phyloP scores from a whole-genome alignment of 2,888 invertebrate species.

The Metalampra italica region DNA sequence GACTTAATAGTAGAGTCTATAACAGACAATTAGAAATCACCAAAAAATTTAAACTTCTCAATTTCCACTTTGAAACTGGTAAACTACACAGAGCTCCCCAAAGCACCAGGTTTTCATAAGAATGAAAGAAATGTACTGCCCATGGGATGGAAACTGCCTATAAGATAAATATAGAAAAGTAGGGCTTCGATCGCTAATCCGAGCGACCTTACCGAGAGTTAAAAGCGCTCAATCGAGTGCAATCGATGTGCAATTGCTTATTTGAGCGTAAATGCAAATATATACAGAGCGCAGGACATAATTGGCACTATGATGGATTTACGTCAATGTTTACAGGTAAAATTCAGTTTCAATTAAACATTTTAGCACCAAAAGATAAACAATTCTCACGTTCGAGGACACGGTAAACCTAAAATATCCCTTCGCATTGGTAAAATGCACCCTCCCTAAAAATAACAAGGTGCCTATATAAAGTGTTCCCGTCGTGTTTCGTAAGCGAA shows the following conservation, averaged over 20 bases:
- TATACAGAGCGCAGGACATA: constrained; percentile 7
- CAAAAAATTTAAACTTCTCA: no score
- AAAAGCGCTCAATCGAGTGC: constrained; percentile 60
- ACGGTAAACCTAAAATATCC: constrained; percentile 59
- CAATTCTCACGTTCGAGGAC: background rate
- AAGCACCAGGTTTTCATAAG: background rate
- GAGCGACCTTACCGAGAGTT: constrained; percentile 53
- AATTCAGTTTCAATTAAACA: background rate
- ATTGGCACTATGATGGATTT: background rate
- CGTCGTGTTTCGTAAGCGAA: constrained; percentile 9
- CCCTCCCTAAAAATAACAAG: constrained; percentile 75
- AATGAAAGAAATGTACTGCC: background rate
- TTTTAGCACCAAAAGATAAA: background rate
- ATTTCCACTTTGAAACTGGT: no score
- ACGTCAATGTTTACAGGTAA: background rate
- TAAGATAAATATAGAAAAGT: constrained; percentile 50
- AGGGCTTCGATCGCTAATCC: constrained; percentile 34
- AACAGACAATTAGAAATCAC: no score
- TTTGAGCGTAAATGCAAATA: constrained; percentile 36
- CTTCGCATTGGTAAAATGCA: constrained; percentile 71
- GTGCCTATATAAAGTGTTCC: constrained; percentile 45
- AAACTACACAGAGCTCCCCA: background rate
- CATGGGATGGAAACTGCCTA: constrained; percentile 4
- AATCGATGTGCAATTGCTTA: constrained; percentile 65
- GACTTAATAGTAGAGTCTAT: no score